Evolutionary conservation across 2,888 invertebrate species (phyloP), one percentile per base, ranked within the genome.

Genomic region (Blomia tropicalis): DNA sequence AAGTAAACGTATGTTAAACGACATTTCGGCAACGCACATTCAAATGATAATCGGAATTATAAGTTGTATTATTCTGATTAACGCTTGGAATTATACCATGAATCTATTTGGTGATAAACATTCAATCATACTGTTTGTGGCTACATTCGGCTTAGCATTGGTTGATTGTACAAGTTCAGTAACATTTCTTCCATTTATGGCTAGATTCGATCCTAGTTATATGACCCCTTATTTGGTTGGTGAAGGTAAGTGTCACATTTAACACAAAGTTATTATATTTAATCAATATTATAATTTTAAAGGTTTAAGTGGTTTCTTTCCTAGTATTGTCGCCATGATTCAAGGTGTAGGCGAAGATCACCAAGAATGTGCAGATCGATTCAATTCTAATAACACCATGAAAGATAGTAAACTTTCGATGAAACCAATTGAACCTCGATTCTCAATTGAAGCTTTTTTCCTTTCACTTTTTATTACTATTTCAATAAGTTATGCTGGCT

Each of bases 81-180:
- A 75, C 62, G 73, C 75, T 66, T 78, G 78, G 78, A 72, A 80
- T 32, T 69, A 73, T 54, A 85, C 82, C 0, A 75, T 78, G 0
- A 22, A 69, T 1, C 3, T 63, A 7, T 25, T 63, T 2, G 43
- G 64, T 72, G 72, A 0, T 65, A 70, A 2, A 56, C 64, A 17
- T 19, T 70, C 25, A 69, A 58, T n/a, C 72, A 72, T 2, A 60
- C 36, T 36, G 65, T 78, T 85, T 23, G 68, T 78, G 32, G 74
- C 85, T 14, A 81, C 82, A 2, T 82, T 83, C 71, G 79, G 80
- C 70, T 77, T 82, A 64, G 81, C 83, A 14, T 73, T 83, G 30
- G 83, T 85, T n/a, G 86, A 87, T 66, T 87, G 87, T 72, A 86
- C 86, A 22, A 87, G 87, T 67, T 86, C 87, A 0, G 85, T 90